Evolutionary conservation across 2,113 vertebrate genomes (phyloP).

Genomic region (Neolamprologus kungweensis): DNA sequence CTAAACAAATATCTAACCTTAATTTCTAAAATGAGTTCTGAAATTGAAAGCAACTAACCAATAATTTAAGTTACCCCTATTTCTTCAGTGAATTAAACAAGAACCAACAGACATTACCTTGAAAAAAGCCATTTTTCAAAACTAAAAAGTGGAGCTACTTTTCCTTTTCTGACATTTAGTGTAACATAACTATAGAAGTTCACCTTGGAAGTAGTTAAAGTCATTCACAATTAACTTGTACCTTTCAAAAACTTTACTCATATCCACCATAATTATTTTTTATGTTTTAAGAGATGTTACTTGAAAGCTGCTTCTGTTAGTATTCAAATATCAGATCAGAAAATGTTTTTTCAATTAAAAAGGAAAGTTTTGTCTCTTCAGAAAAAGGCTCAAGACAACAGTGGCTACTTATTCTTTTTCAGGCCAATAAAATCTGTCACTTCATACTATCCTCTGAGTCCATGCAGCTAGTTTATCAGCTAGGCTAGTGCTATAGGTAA

Average conservation of each 20-base stretch:
- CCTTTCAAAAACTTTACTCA: neutral
- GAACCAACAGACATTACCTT: neutral
- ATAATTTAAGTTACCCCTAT: neutral
- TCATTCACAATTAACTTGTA: neutral
- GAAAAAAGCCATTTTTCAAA: neutral
- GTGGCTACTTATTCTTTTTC: neutral
- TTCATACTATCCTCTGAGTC: neutral
- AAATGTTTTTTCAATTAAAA: neutral
- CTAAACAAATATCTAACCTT: neutral
- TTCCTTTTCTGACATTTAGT: neutral
- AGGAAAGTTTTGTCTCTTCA: neutral
- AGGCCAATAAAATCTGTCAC: neutral
- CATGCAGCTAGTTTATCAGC: neutral
- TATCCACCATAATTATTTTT: neutral
- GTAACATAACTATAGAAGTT: neutral
- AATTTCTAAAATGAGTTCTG: neutral
- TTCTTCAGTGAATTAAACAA: neutral
- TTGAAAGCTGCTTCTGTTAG: neutral
- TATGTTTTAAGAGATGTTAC: neutral
- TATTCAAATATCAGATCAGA: neutral
- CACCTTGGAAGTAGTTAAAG: neutral
- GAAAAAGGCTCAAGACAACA: neutral
- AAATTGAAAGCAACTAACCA: neutral
- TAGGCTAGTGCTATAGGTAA: neutral
- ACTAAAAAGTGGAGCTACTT: neutral